Base-by-base conservation (phyloP, 2,797 vertebrate genomes). In the Sebastes kiyomatsui region DNA sequence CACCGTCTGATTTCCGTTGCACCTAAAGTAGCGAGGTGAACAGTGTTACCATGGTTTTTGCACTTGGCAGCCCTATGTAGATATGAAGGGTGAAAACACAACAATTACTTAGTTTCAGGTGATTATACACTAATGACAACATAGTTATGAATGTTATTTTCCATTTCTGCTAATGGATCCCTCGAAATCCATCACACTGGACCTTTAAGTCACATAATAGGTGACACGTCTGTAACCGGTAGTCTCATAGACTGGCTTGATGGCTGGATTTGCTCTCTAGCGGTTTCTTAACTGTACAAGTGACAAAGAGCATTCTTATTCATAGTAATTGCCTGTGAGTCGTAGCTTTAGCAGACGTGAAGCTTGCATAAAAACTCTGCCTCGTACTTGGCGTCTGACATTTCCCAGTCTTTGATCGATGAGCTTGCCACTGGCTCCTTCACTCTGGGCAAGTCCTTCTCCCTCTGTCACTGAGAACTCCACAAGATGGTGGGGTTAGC, bases 401-500 rank as follows among this genome's bases (percentile, higher is more conserved):
- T 93, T 94, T 93, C 81, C 88, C 84, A 23, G 78, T 87, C 86
- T 93, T 90, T 94, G 93, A 95, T 94, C 80, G 91, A 94, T 95
- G 92, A 92, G 90, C 90, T 92, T 82, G 85, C 89, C 91, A 87
- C 87, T 54, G 83, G 87, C 88, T 93, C 90, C 92, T 90, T 92
- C 79, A 92, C 79, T 92, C 87, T 71, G 77, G 85, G 80, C 80
- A 61, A 88, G 85, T 86, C 91, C 79, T 83, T 86, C 91, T 90
- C 85, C 77, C 62, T 82, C 83, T 88, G 87, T 92, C 89, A 87
- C 86, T 5, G 85, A 80, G 86, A 86, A 83, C 88, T 80, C 77
- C 49, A 71, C 84, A 86, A 88, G 84, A 92, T 84, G 88, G 87
- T 69, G 84, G 89, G 80, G 91, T 89, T 91, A 87, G 85, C 79